phyloP scores from a whole-genome alignment of 2,888 invertebrate genomes.

The Hecatera dysodea region DNA sequence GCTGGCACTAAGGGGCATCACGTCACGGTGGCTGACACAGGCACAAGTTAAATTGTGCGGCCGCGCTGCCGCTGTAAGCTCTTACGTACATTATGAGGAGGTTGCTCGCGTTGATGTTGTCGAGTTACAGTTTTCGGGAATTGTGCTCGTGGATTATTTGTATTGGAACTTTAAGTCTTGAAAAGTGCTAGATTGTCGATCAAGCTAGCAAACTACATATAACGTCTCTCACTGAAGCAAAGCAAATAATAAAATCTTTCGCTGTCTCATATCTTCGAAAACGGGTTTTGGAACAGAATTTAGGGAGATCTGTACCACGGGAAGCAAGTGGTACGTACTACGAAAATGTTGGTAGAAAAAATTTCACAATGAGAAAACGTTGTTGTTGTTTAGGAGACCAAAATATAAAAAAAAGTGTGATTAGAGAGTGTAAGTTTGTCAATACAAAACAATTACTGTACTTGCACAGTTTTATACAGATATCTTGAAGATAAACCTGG shows the following conservation, averaged over 20 bases:
- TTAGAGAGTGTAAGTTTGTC: too few species aligned
- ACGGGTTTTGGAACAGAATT: neutral
- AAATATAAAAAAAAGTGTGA: too few species aligned
- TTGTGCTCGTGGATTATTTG: neutral
- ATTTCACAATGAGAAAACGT: neutral
- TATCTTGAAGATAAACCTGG: too few species aligned
- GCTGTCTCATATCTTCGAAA: too few species aligned
- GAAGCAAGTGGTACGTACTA: too few species aligned
- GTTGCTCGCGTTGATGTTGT: constrained; percentile 38
- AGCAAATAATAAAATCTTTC: too few species aligned
- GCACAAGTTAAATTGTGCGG: constrained; percentile 70
- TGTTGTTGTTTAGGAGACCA: neutral
- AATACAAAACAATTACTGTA: too few species aligned
- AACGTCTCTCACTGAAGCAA: too few species aligned
- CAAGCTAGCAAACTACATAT: too few species aligned
- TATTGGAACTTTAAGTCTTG: neutral
- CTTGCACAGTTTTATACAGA: too few species aligned
- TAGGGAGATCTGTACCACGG: neutral
- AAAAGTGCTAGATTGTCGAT: too few species aligned
- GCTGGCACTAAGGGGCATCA: constrained; percentile 69
- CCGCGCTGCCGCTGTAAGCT: constrained; percentile 56
- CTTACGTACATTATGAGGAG: constrained; percentile 60
- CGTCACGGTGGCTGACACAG: constrained; percentile 68
- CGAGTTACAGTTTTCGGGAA: constrained; percentile 21
- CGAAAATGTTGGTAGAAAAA: too few species aligned